Evolutionary conservation across 2,113 vertebrate genomes (phyloP).

Genomic region (Tachysurus fulvidraco): DNA sequence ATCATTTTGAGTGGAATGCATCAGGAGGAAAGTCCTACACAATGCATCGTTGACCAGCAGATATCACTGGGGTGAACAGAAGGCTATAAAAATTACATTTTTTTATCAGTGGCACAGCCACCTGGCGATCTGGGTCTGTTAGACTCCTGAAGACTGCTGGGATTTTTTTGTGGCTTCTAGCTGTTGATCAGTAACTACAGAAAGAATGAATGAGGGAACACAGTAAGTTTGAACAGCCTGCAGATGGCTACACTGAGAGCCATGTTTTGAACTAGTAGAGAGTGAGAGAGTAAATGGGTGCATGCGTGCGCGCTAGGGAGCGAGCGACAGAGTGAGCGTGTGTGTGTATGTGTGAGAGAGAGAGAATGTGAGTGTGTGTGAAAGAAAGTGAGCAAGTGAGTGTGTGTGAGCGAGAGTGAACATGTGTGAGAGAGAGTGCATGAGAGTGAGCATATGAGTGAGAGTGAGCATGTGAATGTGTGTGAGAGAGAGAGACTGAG

Average conservation of each 20-base stretch:
- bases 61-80: background rate
- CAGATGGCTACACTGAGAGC: background rate
- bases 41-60: background rate
- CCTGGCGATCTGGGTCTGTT: background rate
- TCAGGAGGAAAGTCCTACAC: background rate
- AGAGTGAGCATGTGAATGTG: no score
- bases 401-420: background rate
- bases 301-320: no score
- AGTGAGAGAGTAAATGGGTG: no score
- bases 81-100: constrained; percentile 3
- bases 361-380: no score
- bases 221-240: background rate
- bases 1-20: background rate
- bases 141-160: background rate
- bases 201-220: background rate
- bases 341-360: no score
- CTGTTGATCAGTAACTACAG: background rate
- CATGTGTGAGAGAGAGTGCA: no score
- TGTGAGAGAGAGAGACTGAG: no score
- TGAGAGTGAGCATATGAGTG: background rate
- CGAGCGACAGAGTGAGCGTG: no score
- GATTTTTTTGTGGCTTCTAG: background rate
- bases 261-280: background rate
- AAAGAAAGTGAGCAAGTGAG: no score
- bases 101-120: background rate